Percentiles rank a stretch among this genome's conserved stretches.
Conservation (phyloP, 2,113 vertebrate species). For the Podilymbus podiceps region DNA sequence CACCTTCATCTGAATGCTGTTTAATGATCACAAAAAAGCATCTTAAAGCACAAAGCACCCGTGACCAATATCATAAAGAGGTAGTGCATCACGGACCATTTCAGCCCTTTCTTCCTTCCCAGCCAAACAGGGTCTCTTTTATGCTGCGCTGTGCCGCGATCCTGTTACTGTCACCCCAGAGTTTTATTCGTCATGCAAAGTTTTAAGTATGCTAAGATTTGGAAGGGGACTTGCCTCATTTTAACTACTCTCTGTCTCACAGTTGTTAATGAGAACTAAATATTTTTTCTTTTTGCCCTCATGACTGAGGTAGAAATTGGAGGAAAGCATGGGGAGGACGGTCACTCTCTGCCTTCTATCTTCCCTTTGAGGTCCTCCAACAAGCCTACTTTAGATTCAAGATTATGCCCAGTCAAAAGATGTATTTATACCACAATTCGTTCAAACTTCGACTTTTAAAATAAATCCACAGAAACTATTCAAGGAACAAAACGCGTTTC, state of each 20-base stretch:
- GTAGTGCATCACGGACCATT: not conserved
- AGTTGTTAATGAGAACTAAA: not conserved
- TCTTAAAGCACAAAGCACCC: not conserved
- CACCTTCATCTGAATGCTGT: not conserved
- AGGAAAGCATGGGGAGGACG: not conserved
- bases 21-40: not conserved
- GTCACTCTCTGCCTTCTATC: not conserved
- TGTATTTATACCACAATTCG: not conserved
- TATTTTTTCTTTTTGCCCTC: not conserved
- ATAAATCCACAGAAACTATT: not conserved
- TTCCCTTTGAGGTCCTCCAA: not conserved
- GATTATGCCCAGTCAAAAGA: not conserved
- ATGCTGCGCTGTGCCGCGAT: not conserved
- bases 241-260: not conserved
- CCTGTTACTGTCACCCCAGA: not conserved
- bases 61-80: not conserved
- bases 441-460: not conserved
- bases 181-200: not conserved
- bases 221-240: not conserved
- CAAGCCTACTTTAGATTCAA: not conserved
- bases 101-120: not conserved
- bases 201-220: not conserved
- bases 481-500: not conserved
- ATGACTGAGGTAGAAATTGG: not conserved
- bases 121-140: accelerated